phyloP scores from a whole-genome alignment of 1,140 invertebrate species.

The Armadillidium nasatum region DNA sequence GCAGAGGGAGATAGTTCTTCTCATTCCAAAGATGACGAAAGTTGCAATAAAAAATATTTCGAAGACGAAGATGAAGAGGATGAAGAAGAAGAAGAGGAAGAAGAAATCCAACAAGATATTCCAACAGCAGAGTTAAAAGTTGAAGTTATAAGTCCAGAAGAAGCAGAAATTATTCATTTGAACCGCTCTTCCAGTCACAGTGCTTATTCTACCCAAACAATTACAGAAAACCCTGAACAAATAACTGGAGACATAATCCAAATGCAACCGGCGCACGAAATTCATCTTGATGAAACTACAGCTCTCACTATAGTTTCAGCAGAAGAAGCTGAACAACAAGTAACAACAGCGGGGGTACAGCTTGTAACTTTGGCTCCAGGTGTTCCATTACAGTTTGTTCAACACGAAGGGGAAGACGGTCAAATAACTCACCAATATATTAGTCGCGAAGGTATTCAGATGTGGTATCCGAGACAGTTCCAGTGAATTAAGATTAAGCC shows the following conservation, averaged over 20 bases:
- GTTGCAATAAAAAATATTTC: background rate
- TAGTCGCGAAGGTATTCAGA: background rate
- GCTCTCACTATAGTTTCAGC: conserved; percentile 25
- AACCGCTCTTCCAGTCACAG: background rate
- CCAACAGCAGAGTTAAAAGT: conserved; percentile 39
- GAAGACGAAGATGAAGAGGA: conserved; percentile 18
- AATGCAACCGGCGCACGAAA: background rate
- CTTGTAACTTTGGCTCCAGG: conserved; percentile 34
- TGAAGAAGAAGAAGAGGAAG: conserved; percentile 21
- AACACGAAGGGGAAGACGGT: background rate
- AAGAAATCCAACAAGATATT: conserved; percentile 31
- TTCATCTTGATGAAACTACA: conserved; percentile 23
- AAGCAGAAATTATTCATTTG: conserved; percentile 24
- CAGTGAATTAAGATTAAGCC: background rate
- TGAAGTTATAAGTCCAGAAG: conserved; percentile 32
- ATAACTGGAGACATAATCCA: background rate
- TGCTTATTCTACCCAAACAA: background rate
- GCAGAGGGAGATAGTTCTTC: conserved; percentile 2
- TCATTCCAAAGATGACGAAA: conserved; percentile 1
- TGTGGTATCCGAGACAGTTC: conserved; percentile 2
- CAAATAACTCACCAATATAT: background rate
- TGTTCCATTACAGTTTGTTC: conserved; percentile 34
- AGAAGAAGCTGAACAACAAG: conserved; percentile 23
- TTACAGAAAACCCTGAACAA: background rate
- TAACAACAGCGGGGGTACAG: conserved; percentile 21